Evolutionary conservation across 1,140 invertebrate species (phyloP).

Genomic region (Orius laevigatus): DNA sequence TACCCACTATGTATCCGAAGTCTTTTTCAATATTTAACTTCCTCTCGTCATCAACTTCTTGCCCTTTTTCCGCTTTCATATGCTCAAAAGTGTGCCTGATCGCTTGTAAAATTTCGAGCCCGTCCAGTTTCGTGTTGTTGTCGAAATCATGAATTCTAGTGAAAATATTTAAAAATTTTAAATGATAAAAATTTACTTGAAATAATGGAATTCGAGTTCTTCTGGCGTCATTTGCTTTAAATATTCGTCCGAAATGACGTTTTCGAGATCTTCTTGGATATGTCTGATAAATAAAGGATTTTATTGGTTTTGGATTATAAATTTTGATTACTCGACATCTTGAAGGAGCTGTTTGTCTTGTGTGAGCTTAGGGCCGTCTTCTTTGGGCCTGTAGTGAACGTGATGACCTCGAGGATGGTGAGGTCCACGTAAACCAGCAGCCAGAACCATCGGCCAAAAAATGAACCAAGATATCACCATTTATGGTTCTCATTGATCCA

Average conservation of each 20-base stretch:
- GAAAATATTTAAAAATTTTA: conserved; percentile 3
- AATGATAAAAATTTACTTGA: conserved; percentile 30
- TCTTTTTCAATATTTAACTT: conserved; percentile 10
- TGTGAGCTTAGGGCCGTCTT: conserved; percentile 37
- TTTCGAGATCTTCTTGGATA: conserved; percentile 53
- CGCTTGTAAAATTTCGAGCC: conserved; percentile 52
- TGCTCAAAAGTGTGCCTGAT: conserved; percentile 30
- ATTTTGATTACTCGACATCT: conserved; percentile 40
- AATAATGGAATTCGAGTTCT: conserved; percentile 53
- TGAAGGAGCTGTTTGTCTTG: conserved; percentile 47
- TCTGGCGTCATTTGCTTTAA: conserved; percentile 48
- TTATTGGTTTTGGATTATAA: conserved; percentile 20
- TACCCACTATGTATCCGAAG: conserved; percentile 19
- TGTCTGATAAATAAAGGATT: conserved; percentile 35
- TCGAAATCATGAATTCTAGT: conserved; percentile 63
- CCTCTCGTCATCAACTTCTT: not conserved
- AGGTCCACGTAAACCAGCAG: conserved; percentile 36
- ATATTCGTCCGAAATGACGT: conserved; percentile 27
- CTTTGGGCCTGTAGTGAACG: conserved; percentile 30
- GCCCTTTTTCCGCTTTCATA: conserved; percentile 17
- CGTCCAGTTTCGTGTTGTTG: conserved; percentile 62
- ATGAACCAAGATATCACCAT: too few species aligned
- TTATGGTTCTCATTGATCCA: too few species aligned
- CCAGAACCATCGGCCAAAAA: too few species aligned
- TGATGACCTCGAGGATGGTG: conserved; percentile 52